Percentiles rank a stretch among this genome's conserved stretches.
phyloP scores from a whole-genome alignment of 2,797 vertebrate genomes.

The Steatocranus sp. region DNA sequence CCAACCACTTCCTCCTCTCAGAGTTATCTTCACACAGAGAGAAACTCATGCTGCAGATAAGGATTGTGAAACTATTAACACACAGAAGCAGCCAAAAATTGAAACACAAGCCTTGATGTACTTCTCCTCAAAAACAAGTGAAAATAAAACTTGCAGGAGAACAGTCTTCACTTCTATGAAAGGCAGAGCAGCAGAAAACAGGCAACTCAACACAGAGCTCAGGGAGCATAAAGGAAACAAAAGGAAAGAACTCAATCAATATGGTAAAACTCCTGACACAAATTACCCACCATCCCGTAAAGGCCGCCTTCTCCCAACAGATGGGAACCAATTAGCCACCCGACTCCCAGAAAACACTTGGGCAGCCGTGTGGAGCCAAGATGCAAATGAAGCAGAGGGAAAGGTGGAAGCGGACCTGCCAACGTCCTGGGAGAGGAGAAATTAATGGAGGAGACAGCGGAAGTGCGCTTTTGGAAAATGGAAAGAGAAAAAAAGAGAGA shows the following conservation, averaged over 20 bases:
- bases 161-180: neutral
- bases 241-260: conserved; percentile 22
- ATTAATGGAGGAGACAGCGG: conserved; percentile 49
- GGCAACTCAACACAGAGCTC: neutral
- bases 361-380: conserved; percentile 54
- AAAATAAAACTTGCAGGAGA: neutral
- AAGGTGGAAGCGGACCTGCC: conserved; percentile 41
- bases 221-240: neutral
- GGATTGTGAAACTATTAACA: neutral
- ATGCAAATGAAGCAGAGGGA: conserved; percentile 64
- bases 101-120: neutral
- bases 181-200: neutral
- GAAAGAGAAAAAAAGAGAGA: conserved; percentile 25
- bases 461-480: conserved; percentile 9
- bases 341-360: conserved; percentile 66
- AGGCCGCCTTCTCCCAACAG: conserved; percentile 60
- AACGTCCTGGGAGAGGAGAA: conserved; percentile 41
- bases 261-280: conserved; percentile 44
- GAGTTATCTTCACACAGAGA: neutral
- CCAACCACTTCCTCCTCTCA: conserved; percentile 37
- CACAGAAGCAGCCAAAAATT: neutral
- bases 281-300: conserved; percentile 42
- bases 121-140: neutral
- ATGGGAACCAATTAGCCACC: conserved; percentile 74
- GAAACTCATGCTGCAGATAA: neutral